Base-by-base conservation (phyloP, 1,140 invertebrate genomes). In the Belonocnema kinseyi region DNA sequence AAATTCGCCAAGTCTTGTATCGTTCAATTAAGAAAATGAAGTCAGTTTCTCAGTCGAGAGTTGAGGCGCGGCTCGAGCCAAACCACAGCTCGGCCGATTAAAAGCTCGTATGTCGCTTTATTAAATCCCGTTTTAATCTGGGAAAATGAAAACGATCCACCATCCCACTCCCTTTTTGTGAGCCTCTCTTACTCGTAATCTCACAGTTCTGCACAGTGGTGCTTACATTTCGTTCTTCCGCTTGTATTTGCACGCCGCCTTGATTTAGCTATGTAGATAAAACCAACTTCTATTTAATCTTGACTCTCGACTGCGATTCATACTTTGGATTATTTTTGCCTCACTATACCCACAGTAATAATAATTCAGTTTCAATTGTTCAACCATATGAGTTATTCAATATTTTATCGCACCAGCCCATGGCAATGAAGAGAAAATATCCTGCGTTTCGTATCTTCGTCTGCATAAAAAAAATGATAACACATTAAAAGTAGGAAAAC, bases 101-200 rank as follows among this genome's bases (percentile, higher is more conserved):
- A 88, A 87, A 78, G 84, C 85, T 88, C 87, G 85, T 88, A 88
- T 85, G 86, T 88, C 87, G 87, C 86, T 88, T 89, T 89, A 89
- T 89, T 89, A 89, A 89, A 89, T 89, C 85, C 83, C 82, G 80
- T 88, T 89, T 89, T 89, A 88, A 89, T 89, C 87, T 88, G 81
- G 81, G 85, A 87, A 87, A 88, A 86, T 85, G 86, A 89, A 88
- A 88, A 85, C 83, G 82, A 83, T 77, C 80, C 74, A 73, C 74
- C 77, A 75, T 76, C n/a, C 19, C 54, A 71, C 46, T 58, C 72
- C 19, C 71, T 54, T 71, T 77, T 83, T 82, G 77, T 79, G 80
- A 58, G 71, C 72, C 77, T 78, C 78, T 80, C 83, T 83, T 83
- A 79, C 78, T 80, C 83, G 83, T 83, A 79, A 82, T 85, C 80